Base-by-base conservation (phyloP, 2,113 vertebrate species). In the Peucedramus taeniatus region DNA sequence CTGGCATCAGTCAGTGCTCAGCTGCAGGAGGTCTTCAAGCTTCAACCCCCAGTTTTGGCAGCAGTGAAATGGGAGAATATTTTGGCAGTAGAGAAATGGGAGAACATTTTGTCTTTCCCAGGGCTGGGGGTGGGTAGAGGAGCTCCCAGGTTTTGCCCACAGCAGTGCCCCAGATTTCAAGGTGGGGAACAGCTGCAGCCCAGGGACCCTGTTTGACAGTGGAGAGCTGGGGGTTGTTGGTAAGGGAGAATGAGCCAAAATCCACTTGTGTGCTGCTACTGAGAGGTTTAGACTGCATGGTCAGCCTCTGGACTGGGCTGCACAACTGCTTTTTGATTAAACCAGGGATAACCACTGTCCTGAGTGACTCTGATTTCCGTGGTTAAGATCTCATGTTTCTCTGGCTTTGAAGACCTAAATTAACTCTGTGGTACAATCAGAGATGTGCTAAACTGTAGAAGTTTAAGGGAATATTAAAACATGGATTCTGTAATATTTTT, bases 191-290 rank as follows among this genome's bases (percentile, higher is more conserved):
- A 8, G 17, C 60, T 69, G 49, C 39, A 81, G 26, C 40, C 28
- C 15, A 3, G 79, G 44, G 33, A 27, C 4, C 33, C 26, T 30
- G 13, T 30, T 28, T 15, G 15, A n/a, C 23, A 21, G 12, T 3
- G 2, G 5, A 26, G 40, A 1, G 1, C 0, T 35, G 24, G n/a
- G 6, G 7, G 2, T 3, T 40, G 4, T 18, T 0, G 0, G 22
- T 53, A 6, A 7, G 19, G 7, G 13, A 60, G 7, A 56, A 13
- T 1, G 4, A 68, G 18, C 8, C 15, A 56, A 45, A 84, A 30
- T 3, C 11, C 14, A 3, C 35, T 53, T 8, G 59, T 23, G 23
- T 47, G 49, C 18, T 60, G 1, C 10, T 1, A 13, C 9, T 40
- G 51, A 30, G 35, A 16, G 17, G 27, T 26, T 33, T 18, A 33